Evolutionary conservation across 2,113 vertebrate genomes (phyloP), one percentile per base, ranked within the genome.

Genomic region (Empidonax alnorum): DNA sequence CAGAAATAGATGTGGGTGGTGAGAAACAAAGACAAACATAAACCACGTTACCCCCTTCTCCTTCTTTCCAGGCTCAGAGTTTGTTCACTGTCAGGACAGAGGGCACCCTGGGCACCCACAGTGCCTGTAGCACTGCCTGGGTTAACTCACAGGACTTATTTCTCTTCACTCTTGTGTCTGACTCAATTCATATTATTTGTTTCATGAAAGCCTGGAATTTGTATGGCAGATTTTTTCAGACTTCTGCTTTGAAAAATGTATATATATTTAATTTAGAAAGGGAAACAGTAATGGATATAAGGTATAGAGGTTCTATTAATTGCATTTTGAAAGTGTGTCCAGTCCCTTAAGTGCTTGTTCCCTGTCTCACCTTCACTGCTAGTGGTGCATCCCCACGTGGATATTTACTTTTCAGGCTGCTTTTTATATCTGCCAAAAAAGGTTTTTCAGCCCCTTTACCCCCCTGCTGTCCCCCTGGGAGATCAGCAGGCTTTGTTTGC

Each of bases 341-440:
- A 11, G 7, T 31, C 33, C 35, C 35, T 39, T 59, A 63, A 21
- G 39, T 53, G 17, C 20, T 49, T 44, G 24, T 68, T 83, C 37
- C 30, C 30, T 30, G 9, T 23, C 8, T 52, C 14, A 16, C 33
- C 22, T 23, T 65, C 9, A 5, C 3, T 14, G 22, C 10, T 24
- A 50, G 33, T 23, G 16, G 22, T 1, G 0, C 2, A 22, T 53
- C 20, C 73, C 2, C 42, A 0, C 15, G 25, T 30, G 22, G 24
- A 35, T n/a, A 15, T 2, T 0, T 42, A 3, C 7, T 18, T 77
- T 69, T 55, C 14, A 75, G 28, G 24, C 10, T 62, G 62, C 2
- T 10, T 72, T 72, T 65, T 44, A 65, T 22, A 30, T 20, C 8
- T 72, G 25, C 13, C 6, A 1, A n/a, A 1, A n/a, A n/a, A 6